phyloP scores from a whole-genome alignment of 1,140 invertebrate species.

The Bombus fervidus region DNA sequence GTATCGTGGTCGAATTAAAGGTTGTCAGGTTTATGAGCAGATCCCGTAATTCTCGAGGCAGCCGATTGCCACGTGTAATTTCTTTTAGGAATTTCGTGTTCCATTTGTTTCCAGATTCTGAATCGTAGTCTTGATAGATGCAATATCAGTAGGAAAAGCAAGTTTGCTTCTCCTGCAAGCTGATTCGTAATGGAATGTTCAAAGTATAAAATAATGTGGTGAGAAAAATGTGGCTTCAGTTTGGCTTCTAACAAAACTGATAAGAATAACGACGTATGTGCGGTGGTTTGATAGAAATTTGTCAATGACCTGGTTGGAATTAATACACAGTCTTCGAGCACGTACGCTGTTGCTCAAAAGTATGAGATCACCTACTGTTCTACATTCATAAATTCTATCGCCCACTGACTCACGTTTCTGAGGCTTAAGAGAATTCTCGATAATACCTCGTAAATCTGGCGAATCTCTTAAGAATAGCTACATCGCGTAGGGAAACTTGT shows the following conservation, averaged over 20 bases:
- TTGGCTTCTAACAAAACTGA: neutral
- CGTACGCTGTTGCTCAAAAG: neutral
- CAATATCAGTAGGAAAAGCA: too few species aligned
- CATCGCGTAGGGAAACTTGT: too few species aligned
- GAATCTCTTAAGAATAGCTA: neutral
- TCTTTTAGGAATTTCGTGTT: neutral
- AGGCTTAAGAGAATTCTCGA: neutral
- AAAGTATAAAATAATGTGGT: too few species aligned
- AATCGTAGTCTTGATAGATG: too few species aligned
- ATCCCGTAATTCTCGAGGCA: neutral
- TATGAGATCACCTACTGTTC: conserved; percentile 18
- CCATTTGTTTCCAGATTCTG: neutral
- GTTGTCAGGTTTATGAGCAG: neutral
- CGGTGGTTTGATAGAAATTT: neutral
- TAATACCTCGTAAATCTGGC: neutral
- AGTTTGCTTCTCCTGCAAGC: too few species aligned
- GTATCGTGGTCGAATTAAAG: neutral
- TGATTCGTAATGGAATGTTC: too few species aligned
- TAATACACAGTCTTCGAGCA: neutral
- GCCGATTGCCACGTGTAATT: neutral
- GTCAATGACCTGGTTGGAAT: neutral
- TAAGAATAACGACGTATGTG: neutral
- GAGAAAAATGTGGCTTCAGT: too few species aligned
- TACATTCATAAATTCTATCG: conserved; percentile 13
- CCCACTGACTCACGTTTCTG: neutral